Conservation (phyloP, 2,888 invertebrate genomes). For the Dione vanillae region DNA sequence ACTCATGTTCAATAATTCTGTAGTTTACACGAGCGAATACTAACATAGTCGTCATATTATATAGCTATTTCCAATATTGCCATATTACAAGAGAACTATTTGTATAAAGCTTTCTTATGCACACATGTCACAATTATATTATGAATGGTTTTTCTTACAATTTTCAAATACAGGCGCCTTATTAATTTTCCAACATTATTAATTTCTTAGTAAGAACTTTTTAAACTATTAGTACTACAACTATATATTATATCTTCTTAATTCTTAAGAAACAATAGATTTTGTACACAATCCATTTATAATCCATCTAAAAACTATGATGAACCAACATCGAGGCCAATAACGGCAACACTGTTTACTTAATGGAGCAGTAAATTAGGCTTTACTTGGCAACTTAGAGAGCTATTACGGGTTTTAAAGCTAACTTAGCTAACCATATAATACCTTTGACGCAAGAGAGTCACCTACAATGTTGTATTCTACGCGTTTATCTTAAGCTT, state of each 20-base stretch:
- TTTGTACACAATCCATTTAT: slow-evolving; percentile 6
- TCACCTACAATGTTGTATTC: slow-evolving; percentile 23
- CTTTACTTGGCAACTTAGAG: slow-evolving; percentile 45
- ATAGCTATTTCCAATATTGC: too few relatives aligned
- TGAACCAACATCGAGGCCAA: slow-evolving; percentile 37
- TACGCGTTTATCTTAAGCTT: neutral
- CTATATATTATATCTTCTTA: neutral
- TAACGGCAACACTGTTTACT: slow-evolving; percentile 35
- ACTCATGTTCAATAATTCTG: too few relatives aligned
- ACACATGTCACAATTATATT: too few relatives aligned
- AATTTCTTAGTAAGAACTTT: neutral
- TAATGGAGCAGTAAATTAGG: slow-evolving; percentile 44
- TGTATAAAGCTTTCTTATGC: too few relatives aligned
- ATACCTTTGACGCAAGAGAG: slow-evolving; percentile 28
- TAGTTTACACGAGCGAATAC: too few relatives aligned
- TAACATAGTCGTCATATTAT: too few relatives aligned
- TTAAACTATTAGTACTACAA: neutral
- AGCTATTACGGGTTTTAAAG: slow-evolving; percentile 44
- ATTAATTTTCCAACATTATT: neutral
- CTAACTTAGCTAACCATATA: slow-evolving; percentile 37
- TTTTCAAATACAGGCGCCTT: too few relatives aligned
- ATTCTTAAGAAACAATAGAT: neutral
- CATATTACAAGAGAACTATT: too few relatives aligned
- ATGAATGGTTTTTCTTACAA: too few relatives aligned
- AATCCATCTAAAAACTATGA: slow-evolving; percentile 39